Base-by-base conservation (phyloP, 2,888 invertebrate species). In the Tyria jacobaeae region DNA sequence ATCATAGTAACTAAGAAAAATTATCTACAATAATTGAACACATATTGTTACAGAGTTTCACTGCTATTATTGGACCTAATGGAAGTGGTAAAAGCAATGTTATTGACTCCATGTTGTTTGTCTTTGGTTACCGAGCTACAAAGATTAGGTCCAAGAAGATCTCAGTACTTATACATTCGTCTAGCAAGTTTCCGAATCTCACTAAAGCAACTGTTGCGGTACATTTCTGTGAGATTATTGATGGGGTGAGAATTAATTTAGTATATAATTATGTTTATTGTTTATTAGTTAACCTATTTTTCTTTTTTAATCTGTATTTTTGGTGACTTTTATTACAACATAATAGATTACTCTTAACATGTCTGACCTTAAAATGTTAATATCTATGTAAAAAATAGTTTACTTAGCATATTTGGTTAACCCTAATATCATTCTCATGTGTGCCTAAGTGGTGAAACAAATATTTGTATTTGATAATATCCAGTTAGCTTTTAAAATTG, bases 11-110 rank as follows among this genome's bases (percentile, higher is more conserved):
- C 27, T 31, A 31, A 31, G 27, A 3, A 31, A 7, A 51, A 5
- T 14, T 21, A 15, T 25, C 21, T 53, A 39, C 3, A 37, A 25
- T 53, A 53, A 21, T 34, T 34, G 34, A 34, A 7, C 10, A 41
- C n/a, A 44, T 24, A 44, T 39, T 6, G 21, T 89, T 94, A 92
- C 91, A 99, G 97, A 97, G 98, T 85, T 99, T 99, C 82, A 98
- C 99, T 7, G 96, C 99, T 0, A 99, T 99, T 60, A 97, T 99
- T 73, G 99, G 99, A 0, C 99, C 99, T 0, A 99, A 99, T 90
- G 99, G 99, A 27, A 99, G 99, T 88, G 99, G 99, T 0, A 99
- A 99, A 87, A 99, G 99, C 78, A 99, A 99, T 88, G 99, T 99
- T 0, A 99, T 99, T 77, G 99, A 99, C 90, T 98, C 99, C 0